Conservation (phyloP, 2,797 vertebrate species). For the Cossypha heuglini region DNA sequence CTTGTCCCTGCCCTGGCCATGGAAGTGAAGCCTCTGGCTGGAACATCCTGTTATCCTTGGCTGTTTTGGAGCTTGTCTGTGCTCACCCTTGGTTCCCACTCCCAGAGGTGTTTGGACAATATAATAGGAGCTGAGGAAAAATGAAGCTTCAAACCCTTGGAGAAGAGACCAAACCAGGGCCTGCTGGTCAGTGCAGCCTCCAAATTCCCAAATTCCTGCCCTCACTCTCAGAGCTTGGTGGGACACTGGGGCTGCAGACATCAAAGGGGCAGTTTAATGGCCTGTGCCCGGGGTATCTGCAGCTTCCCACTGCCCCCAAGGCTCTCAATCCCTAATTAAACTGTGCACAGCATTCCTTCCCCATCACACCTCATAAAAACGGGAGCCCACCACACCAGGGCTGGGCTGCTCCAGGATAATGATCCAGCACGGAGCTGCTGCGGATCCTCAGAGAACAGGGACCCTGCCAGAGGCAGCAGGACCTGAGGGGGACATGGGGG, state of each 20-base stretch:
- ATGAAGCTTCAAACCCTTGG: rapidly evolving
- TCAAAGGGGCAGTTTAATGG: conserved; percentile 59
- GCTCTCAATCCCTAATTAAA: conserved; percentile 50
- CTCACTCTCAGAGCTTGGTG: rapidly evolving
- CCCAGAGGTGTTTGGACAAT: neutral
- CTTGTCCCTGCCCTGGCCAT: rapidly evolving
- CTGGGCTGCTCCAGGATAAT: neutral
- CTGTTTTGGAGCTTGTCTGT: neutral
- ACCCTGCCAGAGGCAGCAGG: neutral
- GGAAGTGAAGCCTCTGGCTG: rapidly evolving
- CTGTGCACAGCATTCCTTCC: conserved; percentile 46
- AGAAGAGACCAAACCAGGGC: neutral
- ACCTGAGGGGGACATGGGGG: rapidly evolving
- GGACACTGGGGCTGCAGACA: conserved; percentile 3
- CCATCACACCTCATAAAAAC: conserved; percentile 39
- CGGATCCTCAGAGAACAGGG: neutral
- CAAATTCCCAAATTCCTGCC: neutral
- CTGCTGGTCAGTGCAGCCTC: neutral
- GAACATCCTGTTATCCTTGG: neutral
- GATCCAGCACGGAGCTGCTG: neutral
- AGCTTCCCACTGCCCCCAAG: neutral
- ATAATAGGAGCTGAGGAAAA: neutral
- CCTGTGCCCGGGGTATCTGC: neutral
- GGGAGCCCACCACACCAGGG: neutral
- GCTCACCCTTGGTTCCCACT: neutral